Conservation (phyloP, 2,888 invertebrate species). For the Phrixothrix hirtus region DNA sequence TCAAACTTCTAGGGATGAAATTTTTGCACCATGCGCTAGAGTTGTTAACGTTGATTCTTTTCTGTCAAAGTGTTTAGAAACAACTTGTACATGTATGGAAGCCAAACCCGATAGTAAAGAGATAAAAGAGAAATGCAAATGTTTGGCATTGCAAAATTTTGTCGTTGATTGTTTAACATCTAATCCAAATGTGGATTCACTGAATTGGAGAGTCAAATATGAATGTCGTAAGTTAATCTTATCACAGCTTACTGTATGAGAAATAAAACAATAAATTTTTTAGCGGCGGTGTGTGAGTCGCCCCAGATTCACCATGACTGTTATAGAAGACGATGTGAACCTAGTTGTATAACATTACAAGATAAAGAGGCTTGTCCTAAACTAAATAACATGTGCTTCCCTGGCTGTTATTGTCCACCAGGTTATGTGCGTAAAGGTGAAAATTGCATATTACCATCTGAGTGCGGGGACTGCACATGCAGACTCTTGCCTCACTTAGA, state of each 20-base stretch:
- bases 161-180: slow-evolving; percentile 74
- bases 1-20: slow-evolving; percentile 59
- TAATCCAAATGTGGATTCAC: slow-evolving; percentile 66
- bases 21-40: slow-evolving; percentile 66
- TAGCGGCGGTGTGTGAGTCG: slow-evolving; percentile 71
- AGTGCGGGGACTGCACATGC: slow-evolving; percentile 76
- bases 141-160: slow-evolving; percentile 69
- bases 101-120: slow-evolving; percentile 50
- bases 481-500: slow-evolving; percentile 77
- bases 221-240: slow-evolving; percentile 66
- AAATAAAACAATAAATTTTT: slow-evolving; percentile 19
- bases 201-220: slow-evolving; percentile 71
- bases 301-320: slow-evolving; percentile 84
- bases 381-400: slow-evolving; percentile 72
- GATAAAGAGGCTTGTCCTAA: slow-evolving; percentile 65
- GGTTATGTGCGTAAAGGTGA: slow-evolving; percentile 71
- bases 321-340: slow-evolving; percentile 77
- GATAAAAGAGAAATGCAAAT: slow-evolving; percentile 64
- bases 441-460: slow-evolving; percentile 69
- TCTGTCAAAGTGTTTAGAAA: slow-evolving; percentile 73
- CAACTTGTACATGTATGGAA: slow-evolving; percentile 73
- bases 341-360: slow-evolving; percentile 68
- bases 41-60: slow-evolving; percentile 70
- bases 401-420: slow-evolving; percentile 84
- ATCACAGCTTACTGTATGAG: background rate